phyloP scores from a whole-genome alignment of 2,888 invertebrate species.

The Didymodactylos carnosus region DNA sequence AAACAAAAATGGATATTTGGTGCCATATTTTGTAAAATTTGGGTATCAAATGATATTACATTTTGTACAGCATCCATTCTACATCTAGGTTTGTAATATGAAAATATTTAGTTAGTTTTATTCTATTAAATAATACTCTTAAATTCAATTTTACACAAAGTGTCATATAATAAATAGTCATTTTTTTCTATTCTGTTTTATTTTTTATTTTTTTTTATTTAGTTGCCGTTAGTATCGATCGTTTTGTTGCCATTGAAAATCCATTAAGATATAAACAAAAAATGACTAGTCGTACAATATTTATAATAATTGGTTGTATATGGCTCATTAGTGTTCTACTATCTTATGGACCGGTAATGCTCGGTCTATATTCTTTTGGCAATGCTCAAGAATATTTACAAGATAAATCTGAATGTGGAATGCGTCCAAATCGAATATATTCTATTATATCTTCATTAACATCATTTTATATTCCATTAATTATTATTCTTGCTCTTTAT shows the following conservation, averaged over 20 bases:
- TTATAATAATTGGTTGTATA: slow-evolving; percentile 1
- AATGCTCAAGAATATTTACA: not conserved
- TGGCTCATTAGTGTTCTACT: slow-evolving; percentile 10
- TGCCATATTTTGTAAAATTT: slow-evolving; percentile 10
- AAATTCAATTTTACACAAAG: no score
- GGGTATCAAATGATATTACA: slow-evolving; percentile 9
- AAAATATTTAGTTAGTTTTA: not conserved
- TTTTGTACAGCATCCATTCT: slow-evolving; percentile 14
- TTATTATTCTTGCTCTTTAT: slow-evolving; percentile 10
- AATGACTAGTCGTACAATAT: slow-evolving; percentile 1
- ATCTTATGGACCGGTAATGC: slow-evolving; percentile 9
- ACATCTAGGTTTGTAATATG: not conserved
- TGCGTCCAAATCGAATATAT: slow-evolving; percentile 5
- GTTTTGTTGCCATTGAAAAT: slow-evolving; percentile 11
- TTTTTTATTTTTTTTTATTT: not conserved
- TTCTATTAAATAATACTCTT: no score
- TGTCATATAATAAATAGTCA: no score
- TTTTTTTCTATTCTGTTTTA: not conserved
- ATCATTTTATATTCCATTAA: slow-evolving; percentile 12
- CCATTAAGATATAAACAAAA: slow-evolving; percentile 10
- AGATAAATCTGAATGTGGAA: not conserved
- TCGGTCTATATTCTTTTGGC: not conserved
- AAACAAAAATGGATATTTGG: slow-evolving; percentile 11
- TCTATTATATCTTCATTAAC: slow-evolving; percentile 7
- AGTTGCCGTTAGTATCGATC: slow-evolving; percentile 8